Evolutionary conservation across 2,888 invertebrate genomes (phyloP), one percentile per base, ranked within the genome.

Genomic region (Philereme transversata): DNA sequence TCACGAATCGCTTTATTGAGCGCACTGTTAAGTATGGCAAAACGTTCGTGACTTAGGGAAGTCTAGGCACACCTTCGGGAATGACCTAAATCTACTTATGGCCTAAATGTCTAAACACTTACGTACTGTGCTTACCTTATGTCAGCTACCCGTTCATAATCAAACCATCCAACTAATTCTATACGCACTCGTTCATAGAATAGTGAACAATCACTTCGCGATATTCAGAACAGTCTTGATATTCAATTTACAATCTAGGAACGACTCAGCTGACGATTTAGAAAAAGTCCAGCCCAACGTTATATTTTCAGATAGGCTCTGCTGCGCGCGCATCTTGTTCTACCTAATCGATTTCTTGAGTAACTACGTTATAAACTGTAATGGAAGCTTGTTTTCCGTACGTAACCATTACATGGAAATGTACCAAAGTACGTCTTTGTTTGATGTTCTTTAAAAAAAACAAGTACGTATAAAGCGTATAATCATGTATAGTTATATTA

Each of bases 301-400:
- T 36, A 46, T 44, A 40, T 51, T 58, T 40, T 33, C 36, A 41
- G 35, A 45, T 51, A 45, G 36, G 46, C 8, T 49, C 45, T 33
- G 44, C 33, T 63, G 63, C 63, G 63, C 63, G 63, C 63, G 63
- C 63, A 63, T 56, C 43, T 11, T 44, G 47, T 34, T 22, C 22
- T 22, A 22, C 43, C 51, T 57, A 62, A 63, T 63, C 63, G 63
- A 63, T 63, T 56, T 53, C 41, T 47, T 55, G 8, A n/a, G 22
- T 10, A 50, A 51, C 46, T 49, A 46, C 6, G 5, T 6, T 35
- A 33, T 48, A 45, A 40, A 46, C 49, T 47, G 43, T 51, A 9
- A 54, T 41, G 40, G 10, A 10, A 41, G 40, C 46, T 41, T 51
- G 41, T 50, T 44, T 56, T 44, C 34, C 6, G n/a, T 10, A 11